phyloP scores from a whole-genome alignment of 2,888 invertebrate species.

The Leptopilina syphax region DNA sequence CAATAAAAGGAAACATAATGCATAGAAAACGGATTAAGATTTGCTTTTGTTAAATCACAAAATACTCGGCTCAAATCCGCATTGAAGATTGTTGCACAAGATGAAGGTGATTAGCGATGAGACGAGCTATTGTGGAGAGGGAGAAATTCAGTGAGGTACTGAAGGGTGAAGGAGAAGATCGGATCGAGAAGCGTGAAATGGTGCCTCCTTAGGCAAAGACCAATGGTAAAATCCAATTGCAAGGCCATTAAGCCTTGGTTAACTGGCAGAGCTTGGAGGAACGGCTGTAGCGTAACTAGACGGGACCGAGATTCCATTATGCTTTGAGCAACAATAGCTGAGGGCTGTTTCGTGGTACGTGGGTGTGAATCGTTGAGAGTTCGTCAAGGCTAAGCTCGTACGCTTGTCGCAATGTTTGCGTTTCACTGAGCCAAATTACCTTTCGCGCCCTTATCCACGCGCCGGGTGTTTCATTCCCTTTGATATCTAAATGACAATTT shows the following conservation, averaged over 20 bases:
- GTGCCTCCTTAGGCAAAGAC: conserved; percentile 71
- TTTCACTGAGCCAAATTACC: conserved; percentile 76
- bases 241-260: conserved; percentile 75
- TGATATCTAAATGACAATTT: conserved; percentile 78
- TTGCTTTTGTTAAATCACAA: neutral
- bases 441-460: conserved; percentile 74
- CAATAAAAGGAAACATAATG: too few relatives aligned
- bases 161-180: conserved; percentile 61
- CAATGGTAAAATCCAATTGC: conserved; percentile 77
- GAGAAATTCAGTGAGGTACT: conserved; percentile 42
- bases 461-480: conserved; percentile 73
- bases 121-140: conserved; percentile 42
- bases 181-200: conserved; percentile 73
- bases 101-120: conserved; percentile 11
- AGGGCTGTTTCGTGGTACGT: conserved; percentile 74
- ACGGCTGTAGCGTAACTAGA: conserved; percentile 56
- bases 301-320: conserved; percentile 76
- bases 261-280: conserved; percentile 66
- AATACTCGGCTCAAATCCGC: neutral
- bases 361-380: conserved; percentile 74
- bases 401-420: conserved; percentile 71
- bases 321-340: conserved; percentile 76
- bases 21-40: neutral
- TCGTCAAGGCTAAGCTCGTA: conserved; percentile 64
- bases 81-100: neutral